Percentiles rank a stretch among this genome's conserved stretches.
Conservation (phyloP, 2,888 invertebrate species). For the Perithous albicinctus region DNA sequence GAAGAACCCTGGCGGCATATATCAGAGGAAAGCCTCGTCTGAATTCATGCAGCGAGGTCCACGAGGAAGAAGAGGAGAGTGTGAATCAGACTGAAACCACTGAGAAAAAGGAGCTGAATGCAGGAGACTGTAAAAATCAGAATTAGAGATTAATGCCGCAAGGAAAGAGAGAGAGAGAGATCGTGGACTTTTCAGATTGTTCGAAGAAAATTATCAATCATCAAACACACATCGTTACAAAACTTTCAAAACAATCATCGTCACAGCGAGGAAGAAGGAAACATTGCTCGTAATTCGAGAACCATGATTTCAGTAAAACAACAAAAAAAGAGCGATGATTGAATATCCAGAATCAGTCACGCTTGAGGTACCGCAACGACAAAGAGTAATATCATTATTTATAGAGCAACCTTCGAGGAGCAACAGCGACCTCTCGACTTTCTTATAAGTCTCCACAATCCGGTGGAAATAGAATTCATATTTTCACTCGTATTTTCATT, state of each 20-base stretch:
- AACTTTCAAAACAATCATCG: neutral
- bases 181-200: slow-evolving; percentile 15
- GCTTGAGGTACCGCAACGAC: slow-evolving; percentile 24
- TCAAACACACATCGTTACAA: neutral
- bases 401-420: slow-evolving; percentile 21
- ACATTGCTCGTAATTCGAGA: neutral
- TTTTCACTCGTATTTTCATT: neutral
- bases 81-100: slow-evolving; percentile 65
- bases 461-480: neutral
- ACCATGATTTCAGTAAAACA: neutral
- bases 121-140: slow-evolving; percentile 54
- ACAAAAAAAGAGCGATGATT: slow-evolving; percentile 5
- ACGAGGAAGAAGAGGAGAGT: slow-evolving; percentile 85
- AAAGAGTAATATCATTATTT: slow-evolving; percentile 51
- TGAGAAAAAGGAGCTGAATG: slow-evolving; percentile 39
- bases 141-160: slow-evolving; percentile 41
- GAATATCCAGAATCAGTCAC: slow-evolving; percentile 27
- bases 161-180: slow-evolving; percentile 35
- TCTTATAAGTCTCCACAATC: neutral
- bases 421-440: neutral
- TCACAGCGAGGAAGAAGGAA: neutral
- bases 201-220: neutral
- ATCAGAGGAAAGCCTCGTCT: slow-evolving; percentile 85
- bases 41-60: slow-evolving; percentile 85
- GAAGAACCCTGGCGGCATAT: slow-evolving; percentile 85